Base-by-base conservation (phyloP, 2,797 vertebrate genomes). In the Oryzias dopingdopingensis region DNA sequence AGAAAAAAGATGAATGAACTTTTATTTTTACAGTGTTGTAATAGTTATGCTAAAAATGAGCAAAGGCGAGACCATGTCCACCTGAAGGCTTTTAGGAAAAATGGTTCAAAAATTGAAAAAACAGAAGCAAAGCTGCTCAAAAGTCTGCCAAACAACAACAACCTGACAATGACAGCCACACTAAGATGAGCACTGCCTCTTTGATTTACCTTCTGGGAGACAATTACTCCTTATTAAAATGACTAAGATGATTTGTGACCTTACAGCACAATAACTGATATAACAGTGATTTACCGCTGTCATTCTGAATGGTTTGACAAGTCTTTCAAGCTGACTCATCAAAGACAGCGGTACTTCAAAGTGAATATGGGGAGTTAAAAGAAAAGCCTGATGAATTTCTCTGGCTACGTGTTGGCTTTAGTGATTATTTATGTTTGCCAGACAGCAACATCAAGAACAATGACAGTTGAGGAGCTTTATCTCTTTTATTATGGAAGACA, bases 131-230 rank as follows among this genome's bases (percentile, higher is more conserved):
- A 50, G 67, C 45, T 49, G 10, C 49, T 59, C 60, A 60, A 51
- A 68, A 62, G 66, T 65, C 44, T 62, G 60, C 43, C 62, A 57
- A 57, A 64, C 49, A 56, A 48, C 52, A 24, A 24, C 49, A 68
- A 73, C 70, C 61, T 73, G 23, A 42, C 58, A 14, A 3, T 74
- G 62, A 73, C 78, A 83, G 65, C 29, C n/a, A 7, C 63, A 74
- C 51, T 72, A 76, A 69, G 50, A 22, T 56, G 71, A 53, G 65
- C 75, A 61, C 59, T 53, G 55, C 53, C 72, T 76, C 72, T 52
- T 20, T 79, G 80, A 83, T 87, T 79, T 74, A 83, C 71, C 82
- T 80, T 63, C 70, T 78, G 74, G 53, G 62, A 82, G 64, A 74
- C 72, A 80, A 74, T 83, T 79, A 78, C 77, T 67, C 48, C 56